Evolutionary conservation across 2,888 invertebrate species (phyloP), one percentile per base, ranked within the genome.

Genomic region (Drosophila picticornis): DNA sequence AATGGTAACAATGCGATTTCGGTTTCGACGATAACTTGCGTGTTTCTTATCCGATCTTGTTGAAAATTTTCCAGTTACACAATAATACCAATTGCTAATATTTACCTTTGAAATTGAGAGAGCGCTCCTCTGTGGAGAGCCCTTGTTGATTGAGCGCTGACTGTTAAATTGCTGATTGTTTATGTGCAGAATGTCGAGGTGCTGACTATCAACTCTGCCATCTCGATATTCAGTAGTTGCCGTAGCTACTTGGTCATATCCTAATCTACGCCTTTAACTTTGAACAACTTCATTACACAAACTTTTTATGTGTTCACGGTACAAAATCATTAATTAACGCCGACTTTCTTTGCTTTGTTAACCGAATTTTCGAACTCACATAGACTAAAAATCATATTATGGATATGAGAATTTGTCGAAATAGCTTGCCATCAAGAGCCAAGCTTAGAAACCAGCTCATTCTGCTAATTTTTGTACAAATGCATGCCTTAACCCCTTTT

Each of bases 391-490:
- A 43, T 22, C 6, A 43, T 7, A 1, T 10, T 6, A 13, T 43
- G 43, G 13, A 22, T 1, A 46, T 46, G 7, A 13, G 43, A 46
- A 13, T 22, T 22, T 13, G 4, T 40, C n/a, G n/a, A 40, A 40
- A 40, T 40, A 40, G 10, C 4, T n/a, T 40, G 4, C 10, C n/a
- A 40, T 4, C 10, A n/a, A n/a, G n/a, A n/a, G 40, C 0, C n/a
- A 1, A n/a, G 9, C 4, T 19, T 38, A 38, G 4, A 38, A 38
- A n/a, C 38, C 9, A n/a, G n/a, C 0, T 38, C 38, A 38, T 38
- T 9, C n/a, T n/a, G n/a, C 1, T 4, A 2, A n/a, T 19, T 38
- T n/a, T 11, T n/a, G 10, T n/a, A n/a, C 0, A 5, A 11, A 11
- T 40, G 1, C 11, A 40, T n/a, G 38, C 9, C 11, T n/a, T 40